phyloP scores from a whole-genome alignment of 2,113 vertebrate species.

The Vulpes lagopus region DNA sequence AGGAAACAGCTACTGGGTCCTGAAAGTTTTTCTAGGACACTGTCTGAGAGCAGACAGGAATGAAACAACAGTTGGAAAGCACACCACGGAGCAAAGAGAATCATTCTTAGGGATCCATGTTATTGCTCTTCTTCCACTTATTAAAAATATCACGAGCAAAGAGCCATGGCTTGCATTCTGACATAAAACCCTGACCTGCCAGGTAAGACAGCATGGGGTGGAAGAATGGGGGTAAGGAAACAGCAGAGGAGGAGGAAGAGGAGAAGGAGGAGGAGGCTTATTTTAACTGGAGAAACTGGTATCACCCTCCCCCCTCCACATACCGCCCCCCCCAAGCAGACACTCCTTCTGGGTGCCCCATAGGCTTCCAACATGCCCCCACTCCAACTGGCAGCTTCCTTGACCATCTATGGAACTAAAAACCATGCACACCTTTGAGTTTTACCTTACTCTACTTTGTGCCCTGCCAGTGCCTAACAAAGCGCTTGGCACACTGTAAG shows the following conservation, averaged over 20 bases:
- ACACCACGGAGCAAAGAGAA: neutral
- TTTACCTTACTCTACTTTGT: neutral
- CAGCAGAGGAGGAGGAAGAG: neutral
- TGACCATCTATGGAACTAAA: neutral
- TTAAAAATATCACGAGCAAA: conserved; percentile 42
- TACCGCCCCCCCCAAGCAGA: no score
- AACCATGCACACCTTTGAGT: neutral
- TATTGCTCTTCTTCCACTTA: neutral
- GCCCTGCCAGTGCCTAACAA: neutral
- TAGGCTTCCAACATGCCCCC: neutral
- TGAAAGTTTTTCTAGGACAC: conserved; percentile 65
- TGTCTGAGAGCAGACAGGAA: conserved; percentile 61
- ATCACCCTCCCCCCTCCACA: neutral
- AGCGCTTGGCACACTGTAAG: neutral
- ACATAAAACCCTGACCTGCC: neutral
- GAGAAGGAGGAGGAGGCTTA: neutral
- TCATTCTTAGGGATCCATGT: neutral
- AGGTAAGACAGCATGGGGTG: neutral
- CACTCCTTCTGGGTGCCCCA: neutral
- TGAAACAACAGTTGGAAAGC: conserved; percentile 48
- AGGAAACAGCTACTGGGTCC: conserved; percentile 73
- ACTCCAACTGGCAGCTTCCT: neutral
- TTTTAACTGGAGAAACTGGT: neutral
- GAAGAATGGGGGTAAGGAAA: neutral
- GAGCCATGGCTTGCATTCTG: neutral